Percentiles rank a stretch among this genome's conserved stretches.
phyloP scores from a whole-genome alignment of 1,140 invertebrate genomes.

The Drosophila tsacasi region DNA sequence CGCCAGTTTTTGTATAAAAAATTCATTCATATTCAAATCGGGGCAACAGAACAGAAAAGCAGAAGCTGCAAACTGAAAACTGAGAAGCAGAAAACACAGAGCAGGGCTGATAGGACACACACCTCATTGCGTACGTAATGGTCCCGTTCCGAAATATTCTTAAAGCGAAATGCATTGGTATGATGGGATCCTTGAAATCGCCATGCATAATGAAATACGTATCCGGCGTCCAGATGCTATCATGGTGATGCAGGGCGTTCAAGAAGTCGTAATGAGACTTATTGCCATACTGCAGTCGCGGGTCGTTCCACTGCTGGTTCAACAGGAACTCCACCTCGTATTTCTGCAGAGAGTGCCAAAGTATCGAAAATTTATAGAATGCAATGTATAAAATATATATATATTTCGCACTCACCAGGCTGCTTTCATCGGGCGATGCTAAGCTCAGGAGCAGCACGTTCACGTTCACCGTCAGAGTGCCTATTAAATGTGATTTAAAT shows the following conservation, averaged over 20 bases:
- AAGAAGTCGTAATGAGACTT: conserved; percentile 93
- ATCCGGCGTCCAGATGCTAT: conserved; percentile 96
- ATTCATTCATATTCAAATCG: conserved; percentile 72
- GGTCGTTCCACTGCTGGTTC: conserved; percentile 96
- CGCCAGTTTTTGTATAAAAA: conserved; percentile 51
- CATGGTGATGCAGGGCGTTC: conserved; percentile 95
- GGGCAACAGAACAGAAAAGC: conserved; percentile 4
- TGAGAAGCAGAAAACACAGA: background rate
- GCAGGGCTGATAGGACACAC: conserved; percentile 65
- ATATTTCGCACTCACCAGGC: conserved; percentile 91
- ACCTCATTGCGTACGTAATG: conserved; percentile 96
- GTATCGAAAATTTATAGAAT: conserved; percentile 1
- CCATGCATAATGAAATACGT: conserved; percentile 98
- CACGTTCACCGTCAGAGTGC: conserved; percentile 95
- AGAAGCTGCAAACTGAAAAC: conserved; percentile 1
- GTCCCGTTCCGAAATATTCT: conserved; percentile 96
- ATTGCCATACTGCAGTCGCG: conserved; percentile 93
- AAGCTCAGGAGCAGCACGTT: conserved; percentile 96
- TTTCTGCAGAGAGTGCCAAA: conserved; percentile 88
- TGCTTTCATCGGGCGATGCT: conserved; percentile 97
- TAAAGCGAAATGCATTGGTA: conserved; percentile 95
- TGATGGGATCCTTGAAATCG: conserved; percentile 96
- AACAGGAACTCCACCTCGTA: conserved; percentile 97
- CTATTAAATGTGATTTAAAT: conserved; percentile 86
- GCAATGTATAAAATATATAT: background rate